Conservation (phyloP, 2,113 vertebrate species). For the Sigmodon hispidus region DNA sequence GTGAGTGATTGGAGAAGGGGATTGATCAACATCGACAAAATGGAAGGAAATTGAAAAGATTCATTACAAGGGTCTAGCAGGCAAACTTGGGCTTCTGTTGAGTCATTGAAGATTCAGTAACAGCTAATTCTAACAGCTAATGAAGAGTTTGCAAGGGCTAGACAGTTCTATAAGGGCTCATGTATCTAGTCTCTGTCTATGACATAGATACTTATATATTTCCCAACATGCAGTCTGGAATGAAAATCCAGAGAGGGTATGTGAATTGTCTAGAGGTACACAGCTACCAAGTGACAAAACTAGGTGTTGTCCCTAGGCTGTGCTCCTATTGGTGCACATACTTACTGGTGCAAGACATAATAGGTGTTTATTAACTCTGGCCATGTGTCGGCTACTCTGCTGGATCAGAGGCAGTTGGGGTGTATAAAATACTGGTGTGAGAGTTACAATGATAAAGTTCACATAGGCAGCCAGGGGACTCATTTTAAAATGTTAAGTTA, state of each 20-base stretch:
- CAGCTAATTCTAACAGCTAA: background rate
- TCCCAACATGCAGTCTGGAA: background rate
- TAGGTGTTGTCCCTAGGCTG: background rate
- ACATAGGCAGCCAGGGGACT: background rate
- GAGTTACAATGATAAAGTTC: background rate
- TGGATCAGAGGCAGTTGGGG: background rate
- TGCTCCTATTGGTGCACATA: background rate
- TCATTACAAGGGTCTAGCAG: background rate
- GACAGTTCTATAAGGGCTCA: background rate
- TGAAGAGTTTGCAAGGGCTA: background rate
- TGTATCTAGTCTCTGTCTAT: background rate
- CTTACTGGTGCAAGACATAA: too few species aligned
- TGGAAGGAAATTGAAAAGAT: conserved; percentile 3
- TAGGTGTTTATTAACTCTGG: background rate
- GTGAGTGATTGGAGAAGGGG: conserved; percentile 65
- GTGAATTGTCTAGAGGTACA: conserved; percentile 13
- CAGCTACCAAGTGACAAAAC: background rate
- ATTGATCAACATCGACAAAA: conserved; percentile 2
- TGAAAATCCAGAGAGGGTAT: background rate
- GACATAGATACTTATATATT: background rate
- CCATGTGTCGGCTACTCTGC: background rate
- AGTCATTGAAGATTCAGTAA: background rate
- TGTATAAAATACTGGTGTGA: background rate
- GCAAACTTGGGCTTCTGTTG: background rate
- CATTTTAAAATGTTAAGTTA: conserved; percentile 33